These are phyloP conservation scores for Hypsibius dujardini DNA, from an alignment of 1,140 invertebrate genomes.

Conservation along the genomic window DNA sequence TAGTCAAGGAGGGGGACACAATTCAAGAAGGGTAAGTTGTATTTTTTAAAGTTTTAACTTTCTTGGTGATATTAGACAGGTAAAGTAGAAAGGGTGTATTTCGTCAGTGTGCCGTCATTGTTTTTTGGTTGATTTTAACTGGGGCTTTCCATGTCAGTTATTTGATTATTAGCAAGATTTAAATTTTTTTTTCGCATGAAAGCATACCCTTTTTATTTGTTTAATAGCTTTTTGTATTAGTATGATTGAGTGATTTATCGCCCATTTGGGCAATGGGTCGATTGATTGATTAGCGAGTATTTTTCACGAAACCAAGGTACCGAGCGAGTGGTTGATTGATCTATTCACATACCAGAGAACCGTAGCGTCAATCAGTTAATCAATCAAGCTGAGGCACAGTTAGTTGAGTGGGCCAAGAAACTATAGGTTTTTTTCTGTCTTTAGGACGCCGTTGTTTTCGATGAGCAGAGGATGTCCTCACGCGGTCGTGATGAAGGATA, in stretches of 20 bases:
- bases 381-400: conserved; percentile 1
- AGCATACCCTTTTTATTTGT: background rate
- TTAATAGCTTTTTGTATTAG: background rate
- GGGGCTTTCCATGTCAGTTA: background rate
- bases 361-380: background rate
- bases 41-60: no score
- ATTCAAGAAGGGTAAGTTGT: no score
- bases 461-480: conserved; percentile 52
- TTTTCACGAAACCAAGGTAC: background rate
- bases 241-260: background rate
- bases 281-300: background rate
- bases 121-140: background rate
- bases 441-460: conserved; percentile 7
- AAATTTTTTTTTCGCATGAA: background rate
- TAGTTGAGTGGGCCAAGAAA: background rate
- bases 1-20: no score
- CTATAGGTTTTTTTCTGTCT: background rate
- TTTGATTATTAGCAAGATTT: background rate
- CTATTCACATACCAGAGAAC: background rate
- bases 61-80: no score
- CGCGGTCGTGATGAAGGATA: conserved; percentile 86
- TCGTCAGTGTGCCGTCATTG: background rate
- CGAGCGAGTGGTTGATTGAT: background rate
- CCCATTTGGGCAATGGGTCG: no score
- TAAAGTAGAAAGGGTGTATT: no score